Conservation (phyloP, 1,140 invertebrate genomes). For the Asobara japonica region DNA sequence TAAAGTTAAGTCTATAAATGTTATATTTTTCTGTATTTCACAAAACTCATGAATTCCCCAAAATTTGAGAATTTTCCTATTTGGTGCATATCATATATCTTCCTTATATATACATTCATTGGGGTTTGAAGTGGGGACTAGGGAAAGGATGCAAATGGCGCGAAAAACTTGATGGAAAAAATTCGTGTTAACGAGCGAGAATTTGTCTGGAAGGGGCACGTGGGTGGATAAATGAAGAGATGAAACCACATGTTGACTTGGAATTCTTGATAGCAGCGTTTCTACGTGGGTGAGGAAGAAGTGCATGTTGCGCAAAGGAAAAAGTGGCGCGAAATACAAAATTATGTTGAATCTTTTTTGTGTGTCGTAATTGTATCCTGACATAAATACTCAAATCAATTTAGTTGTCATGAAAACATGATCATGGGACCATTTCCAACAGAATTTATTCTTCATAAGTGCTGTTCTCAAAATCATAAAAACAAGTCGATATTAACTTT, state of each 20-base stretch:
- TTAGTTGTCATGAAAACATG: too few species aligned
- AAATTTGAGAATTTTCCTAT: too few species aligned
- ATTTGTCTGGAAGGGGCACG: neutral
- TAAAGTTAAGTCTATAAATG: too few species aligned
- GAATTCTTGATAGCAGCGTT: neutral
- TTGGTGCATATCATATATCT: too few species aligned
- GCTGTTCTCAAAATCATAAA: too few species aligned
- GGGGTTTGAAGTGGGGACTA: neutral
- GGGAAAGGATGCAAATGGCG: neutral
- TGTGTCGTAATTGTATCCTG: neutral
- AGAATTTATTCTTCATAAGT: too few species aligned
- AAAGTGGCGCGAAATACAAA: neutral
- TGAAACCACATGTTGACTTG: neutral
- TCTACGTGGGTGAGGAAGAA: neutral
- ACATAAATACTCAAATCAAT: too few species aligned
- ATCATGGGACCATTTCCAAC: too few species aligned
- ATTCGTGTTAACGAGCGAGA: conserved; percentile 11
- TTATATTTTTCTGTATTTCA: too few species aligned
- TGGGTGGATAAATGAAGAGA: conserved; percentile 5
- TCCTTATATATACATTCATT: too few species aligned
- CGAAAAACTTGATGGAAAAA: neutral
- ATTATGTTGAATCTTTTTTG: neutral
- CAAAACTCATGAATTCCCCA: too few species aligned
- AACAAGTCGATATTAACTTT: too few species aligned
- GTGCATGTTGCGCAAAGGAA: neutral